These are phyloP conservation scores for Scomberomorus guttatus DNA, from an alignment of 2,797 vertebrate species.

Conservation along the genomic window DNA sequence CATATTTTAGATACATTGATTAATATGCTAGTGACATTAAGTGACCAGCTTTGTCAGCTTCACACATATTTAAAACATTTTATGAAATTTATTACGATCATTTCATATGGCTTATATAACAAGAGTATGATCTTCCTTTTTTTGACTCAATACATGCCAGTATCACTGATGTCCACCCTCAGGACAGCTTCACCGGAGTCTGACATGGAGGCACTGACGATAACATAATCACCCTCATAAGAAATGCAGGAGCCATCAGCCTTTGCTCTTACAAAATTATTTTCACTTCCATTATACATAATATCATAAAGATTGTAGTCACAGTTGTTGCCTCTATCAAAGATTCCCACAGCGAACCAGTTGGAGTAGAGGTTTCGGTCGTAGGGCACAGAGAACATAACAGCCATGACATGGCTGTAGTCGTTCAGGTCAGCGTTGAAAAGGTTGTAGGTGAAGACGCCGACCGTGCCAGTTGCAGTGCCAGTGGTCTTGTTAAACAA, in stretches of 20 bases:
- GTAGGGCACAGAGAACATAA: conserved; percentile 79
- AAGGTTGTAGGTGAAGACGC: conserved; percentile 77
- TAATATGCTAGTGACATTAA: not conserved
- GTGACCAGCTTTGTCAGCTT: not conserved
- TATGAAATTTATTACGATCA: not conserved
- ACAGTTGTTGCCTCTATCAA: conserved; percentile 56
- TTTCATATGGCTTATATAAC: not conserved
- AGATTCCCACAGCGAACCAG: conserved; percentile 76
- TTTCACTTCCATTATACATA: conserved; percentile 71
- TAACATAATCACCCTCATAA: conserved; percentile 59
- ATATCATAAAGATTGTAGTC: conserved; percentile 67
- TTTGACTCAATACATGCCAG: conserved; percentile 43
- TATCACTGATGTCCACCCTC: conserved; percentile 67
- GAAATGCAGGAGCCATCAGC: conserved; percentile 62
- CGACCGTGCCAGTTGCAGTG: conserved; percentile 63
- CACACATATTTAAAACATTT: not conserved
- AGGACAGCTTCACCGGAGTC: conserved; percentile 64
- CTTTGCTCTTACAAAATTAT: conserved; percentile 63
- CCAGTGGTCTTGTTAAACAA: conserved; percentile 68
- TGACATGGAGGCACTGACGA: conserved; percentile 71
- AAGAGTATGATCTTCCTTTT: not conserved
- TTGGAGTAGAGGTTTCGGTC: conserved; percentile 75
- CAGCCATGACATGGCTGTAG: conserved; percentile 64
- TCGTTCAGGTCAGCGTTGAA: conserved; percentile 57
- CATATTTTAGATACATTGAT: not conserved